phyloP scores from a whole-genome alignment of 2,797 vertebrate genomes.

The Ataeniobius toweri region DNA sequence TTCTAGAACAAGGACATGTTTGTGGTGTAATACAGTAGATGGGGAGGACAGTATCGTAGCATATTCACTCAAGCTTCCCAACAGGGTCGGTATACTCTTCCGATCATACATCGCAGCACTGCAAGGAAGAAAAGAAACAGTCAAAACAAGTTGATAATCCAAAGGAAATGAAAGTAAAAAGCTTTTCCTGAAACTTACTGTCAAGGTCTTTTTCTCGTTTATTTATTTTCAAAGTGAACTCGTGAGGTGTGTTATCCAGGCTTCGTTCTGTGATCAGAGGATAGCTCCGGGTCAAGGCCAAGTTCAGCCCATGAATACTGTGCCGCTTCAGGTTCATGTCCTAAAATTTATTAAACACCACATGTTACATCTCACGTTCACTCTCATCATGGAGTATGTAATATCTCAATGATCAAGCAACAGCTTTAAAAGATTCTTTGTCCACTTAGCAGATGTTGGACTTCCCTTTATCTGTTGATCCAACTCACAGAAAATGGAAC shows the following conservation, averaged over 20 bases:
- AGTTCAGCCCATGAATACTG: conserved; percentile 54
- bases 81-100: conserved; percentile 94
- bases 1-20: conserved; percentile 28
- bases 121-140: conserved; percentile 27
- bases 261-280: conserved; percentile 72
- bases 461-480: conserved; percentile 50
- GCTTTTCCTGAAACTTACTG: conserved; percentile 76
- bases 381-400: not conserved
- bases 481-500: conserved; percentile 73
- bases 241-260: conserved; percentile 59
- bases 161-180: not conserved
- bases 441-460: conserved; percentile 58
- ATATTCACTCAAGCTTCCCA: conserved; percentile 81
- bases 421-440: conserved; percentile 36
- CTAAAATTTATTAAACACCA: conserved; percentile 56
- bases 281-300: conserved; percentile 60
- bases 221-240: conserved; percentile 77
- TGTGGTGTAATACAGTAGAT: conserved; percentile 11
- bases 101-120: conserved; percentile 96
- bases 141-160: not conserved
- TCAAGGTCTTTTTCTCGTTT: conserved; percentile 86
- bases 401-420: conserved; percentile 26
- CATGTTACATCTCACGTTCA: conserved; percentile 11
- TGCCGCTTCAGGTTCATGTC: conserved; percentile 63
- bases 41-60: conserved; percentile 8